Percentiles rank a stretch among this genome's conserved stretches.
Conservation (phyloP, 37 sponge, comb jelly and placozoan species). For the Geodia barretti region DNA sequence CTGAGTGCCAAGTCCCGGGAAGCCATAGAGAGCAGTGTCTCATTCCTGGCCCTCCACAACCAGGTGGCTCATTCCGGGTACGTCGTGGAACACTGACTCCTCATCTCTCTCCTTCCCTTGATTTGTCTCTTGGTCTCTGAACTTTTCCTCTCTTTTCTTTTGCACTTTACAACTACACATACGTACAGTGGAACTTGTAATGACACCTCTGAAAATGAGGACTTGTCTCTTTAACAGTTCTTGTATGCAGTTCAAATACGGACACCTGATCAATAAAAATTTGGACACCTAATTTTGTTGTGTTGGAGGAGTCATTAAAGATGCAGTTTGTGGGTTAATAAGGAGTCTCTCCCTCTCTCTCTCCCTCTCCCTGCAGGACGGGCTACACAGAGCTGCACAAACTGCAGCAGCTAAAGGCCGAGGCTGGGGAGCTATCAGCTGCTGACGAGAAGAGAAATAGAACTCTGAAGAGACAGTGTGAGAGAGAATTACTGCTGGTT, state of each 20-base stretch:
- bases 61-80: slow-evolving; percentile 78
- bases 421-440: slow-evolving; percentile 90
- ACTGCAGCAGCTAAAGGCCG: slow-evolving; percentile 91
- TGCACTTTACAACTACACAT: too few species aligned
- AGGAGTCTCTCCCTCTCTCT: slow-evolving; percentile 5
- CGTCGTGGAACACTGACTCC: background rate
- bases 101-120: background rate
- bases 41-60: slow-evolving; percentile 93
- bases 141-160: too few species aligned
- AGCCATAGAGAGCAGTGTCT: slow-evolving; percentile 94
- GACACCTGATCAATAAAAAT: too few species aligned
- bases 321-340: slow-evolving; percentile 12
- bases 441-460: slow-evolving; percentile 92
- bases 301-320: background rate
- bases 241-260: too few species aligned
- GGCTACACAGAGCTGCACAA: slow-evolving; percentile 90
- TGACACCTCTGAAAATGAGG: too few species aligned
- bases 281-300: background rate
- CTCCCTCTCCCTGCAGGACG: background rate
- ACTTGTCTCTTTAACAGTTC: too few species aligned
- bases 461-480: slow-evolving; percentile 79
- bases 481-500: slow-evolving; percentile 90
- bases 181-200: too few species aligned
- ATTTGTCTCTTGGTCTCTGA: background rate
- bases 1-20: slow-evolving; percentile 97